A percentile compares a stretch with the other conserved stretches of the same genome.
Conservation (phyloP, 2,888 invertebrate genomes). For the Pelosia muscerda region DNA sequence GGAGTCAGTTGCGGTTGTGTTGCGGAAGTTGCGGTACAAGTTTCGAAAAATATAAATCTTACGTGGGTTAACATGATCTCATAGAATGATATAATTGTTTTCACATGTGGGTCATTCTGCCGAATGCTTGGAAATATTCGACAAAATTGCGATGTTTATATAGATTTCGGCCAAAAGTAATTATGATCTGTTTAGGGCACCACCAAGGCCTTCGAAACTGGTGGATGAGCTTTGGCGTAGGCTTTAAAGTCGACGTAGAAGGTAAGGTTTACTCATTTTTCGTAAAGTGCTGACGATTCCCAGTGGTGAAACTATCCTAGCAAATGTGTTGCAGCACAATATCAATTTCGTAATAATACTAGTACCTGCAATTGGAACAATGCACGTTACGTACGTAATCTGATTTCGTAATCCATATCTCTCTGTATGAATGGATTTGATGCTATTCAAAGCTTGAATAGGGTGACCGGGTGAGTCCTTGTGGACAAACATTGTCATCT, state of each 20-base stretch:
- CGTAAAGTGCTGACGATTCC: slow-evolving; percentile 13
- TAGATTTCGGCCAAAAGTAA: neutral
- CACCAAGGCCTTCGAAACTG: neutral
- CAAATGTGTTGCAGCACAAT: slow-evolving; percentile 50
- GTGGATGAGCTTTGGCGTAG: neutral
- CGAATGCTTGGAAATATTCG: neutral
- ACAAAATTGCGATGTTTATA: neutral
- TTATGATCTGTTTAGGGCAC: neutral
- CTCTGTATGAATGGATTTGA: slow-evolving; percentile 60
- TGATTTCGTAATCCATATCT: slow-evolving; percentile 56
- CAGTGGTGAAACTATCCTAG: slow-evolving; percentile 40
- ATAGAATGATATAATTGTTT: slow-evolving; percentile 8
- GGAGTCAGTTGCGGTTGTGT: neutral
- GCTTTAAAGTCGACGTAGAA: too few species aligned
- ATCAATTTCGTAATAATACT: slow-evolving; percentile 41
- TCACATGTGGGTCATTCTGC: neutral
- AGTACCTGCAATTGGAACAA: slow-evolving; percentile 57
- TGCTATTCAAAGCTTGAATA: slow-evolving; percentile 60
- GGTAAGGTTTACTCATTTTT: neutral
- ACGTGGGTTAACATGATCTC: slow-evolving; percentile 10
- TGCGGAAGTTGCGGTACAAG: too few species aligned
- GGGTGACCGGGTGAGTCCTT: slow-evolving; percentile 39
- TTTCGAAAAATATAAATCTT: neutral
- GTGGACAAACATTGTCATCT: slow-evolving; percentile 64
- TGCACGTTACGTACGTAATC: slow-evolving; percentile 56